These are phyloP conservation scores for Lithophane ornitopus DNA, from an alignment of 2,888 invertebrate species.

Conservation along the genomic window DNA sequence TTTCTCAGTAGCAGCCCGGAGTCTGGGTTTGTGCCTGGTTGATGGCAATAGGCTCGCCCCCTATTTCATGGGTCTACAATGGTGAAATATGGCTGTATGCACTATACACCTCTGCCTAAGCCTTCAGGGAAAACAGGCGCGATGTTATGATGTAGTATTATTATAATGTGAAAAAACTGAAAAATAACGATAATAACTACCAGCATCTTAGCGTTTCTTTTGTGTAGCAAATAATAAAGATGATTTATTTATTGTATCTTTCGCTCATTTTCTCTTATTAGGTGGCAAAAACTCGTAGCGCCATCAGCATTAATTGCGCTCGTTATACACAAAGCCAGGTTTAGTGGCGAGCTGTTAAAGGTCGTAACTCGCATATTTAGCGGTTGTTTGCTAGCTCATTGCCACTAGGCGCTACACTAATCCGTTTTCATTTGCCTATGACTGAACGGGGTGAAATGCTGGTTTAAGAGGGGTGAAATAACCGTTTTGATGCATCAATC, in stretches of 20 bases:
- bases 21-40: neutral
- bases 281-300: constrained; percentile 32
- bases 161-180: constrained; percentile 14
- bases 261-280: constrained; percentile 48
- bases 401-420: constrained; percentile 55
- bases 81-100: neutral
- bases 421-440: constrained; percentile 54
- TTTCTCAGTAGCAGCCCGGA: neutral
- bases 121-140: neutral
- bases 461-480: constrained; percentile 22
- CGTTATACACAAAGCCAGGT: constrained; percentile 56
- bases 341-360: constrained; percentile 53
- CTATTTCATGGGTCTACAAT: neutral
- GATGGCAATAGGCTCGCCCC: neutral
- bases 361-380: constrained; percentile 57
- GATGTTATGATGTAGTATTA: neutral
- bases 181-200: constrained; percentile 22
- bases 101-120: neutral
- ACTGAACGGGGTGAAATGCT: constrained; percentile 33
- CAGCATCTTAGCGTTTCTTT: constrained; percentile 19
- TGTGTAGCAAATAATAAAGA: constrained; percentile 41
- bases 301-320: constrained; percentile 49
- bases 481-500: constrained; percentile 30
- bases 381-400: constrained; percentile 53
- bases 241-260: constrained; percentile 46